Conservation (phyloP, 2,797 vertebrate species). For the Pantherophis vulpinus region DNA sequence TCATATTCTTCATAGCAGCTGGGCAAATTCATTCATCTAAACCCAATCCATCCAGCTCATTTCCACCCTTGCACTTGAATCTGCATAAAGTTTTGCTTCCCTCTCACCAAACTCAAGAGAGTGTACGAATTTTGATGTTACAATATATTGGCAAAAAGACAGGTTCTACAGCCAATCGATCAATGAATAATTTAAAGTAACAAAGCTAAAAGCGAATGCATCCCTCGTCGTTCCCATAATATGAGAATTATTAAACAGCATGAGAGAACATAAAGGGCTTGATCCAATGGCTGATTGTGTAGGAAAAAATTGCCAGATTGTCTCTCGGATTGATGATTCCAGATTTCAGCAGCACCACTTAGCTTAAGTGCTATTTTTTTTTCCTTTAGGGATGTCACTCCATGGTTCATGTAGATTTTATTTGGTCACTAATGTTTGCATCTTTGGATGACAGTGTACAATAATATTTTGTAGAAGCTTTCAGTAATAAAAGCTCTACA, state of each 20-base stretch:
- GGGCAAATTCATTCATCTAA: not conserved
- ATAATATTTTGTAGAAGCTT: not conserved
- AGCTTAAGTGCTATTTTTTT: not conserved
- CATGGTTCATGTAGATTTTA: not conserved
- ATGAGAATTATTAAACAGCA: not conserved
- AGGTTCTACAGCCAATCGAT: not conserved
- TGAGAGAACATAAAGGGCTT: not conserved
- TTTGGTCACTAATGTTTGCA: not conserved
- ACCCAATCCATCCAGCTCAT: not conserved
- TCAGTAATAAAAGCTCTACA: constrained; percentile 7
- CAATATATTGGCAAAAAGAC: not conserved
- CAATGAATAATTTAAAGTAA: not conserved
- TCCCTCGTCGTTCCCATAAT: not conserved
- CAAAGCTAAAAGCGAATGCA: not conserved
- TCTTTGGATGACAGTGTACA: not conserved
- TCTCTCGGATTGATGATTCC: not conserved
- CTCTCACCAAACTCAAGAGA: not conserved
- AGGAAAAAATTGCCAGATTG: not conserved
- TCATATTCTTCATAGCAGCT: not conserved
- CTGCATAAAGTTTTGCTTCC: not conserved
- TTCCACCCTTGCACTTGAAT: not conserved
- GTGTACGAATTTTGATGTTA: not conserved
- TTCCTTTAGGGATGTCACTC: not conserved
- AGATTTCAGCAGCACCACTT: not conserved
- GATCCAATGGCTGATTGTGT: not conserved